Percentiles rank a stretch among this genome's conserved stretches.
phyloP scores from a whole-genome alignment of 35 echinoderm and acorn worm species.

The Ophiothrix spiculata region DNA sequence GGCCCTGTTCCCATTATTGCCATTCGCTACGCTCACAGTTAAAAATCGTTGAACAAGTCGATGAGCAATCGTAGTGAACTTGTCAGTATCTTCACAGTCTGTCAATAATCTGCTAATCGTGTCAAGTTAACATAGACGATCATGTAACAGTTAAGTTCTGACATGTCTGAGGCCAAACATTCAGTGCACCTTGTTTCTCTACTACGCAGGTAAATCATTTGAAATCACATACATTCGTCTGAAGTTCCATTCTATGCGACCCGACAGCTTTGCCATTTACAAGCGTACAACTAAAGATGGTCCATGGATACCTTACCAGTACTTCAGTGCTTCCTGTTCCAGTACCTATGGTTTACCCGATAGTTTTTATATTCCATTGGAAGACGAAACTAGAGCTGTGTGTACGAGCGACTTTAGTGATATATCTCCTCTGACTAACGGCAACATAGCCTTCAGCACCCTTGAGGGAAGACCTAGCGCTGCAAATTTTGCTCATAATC shows the following conservation, averaged over 20 bases:
- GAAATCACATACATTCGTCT: conserved; percentile 96
- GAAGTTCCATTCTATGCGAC: conserved; percentile 87
- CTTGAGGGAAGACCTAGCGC: conserved; percentile 85
- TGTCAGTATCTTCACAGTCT: too few relatives aligned
- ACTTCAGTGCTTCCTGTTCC: conserved; percentile 82
- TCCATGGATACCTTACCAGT: conserved; percentile 95
- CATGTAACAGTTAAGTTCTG: too few relatives aligned
- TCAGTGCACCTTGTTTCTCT: too few relatives aligned
- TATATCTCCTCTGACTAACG: conserved; percentile 90
- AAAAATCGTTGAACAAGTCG: too few relatives aligned
- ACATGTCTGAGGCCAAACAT: too few relatives aligned
- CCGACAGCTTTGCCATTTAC: conserved; percentile 96
- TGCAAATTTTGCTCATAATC: conserved; percentile 81
- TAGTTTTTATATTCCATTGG: conserved; percentile 34
- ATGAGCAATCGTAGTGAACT: too few relatives aligned
- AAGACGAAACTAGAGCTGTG: conserved; percentile 70
- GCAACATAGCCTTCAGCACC: conserved; percentile 97
- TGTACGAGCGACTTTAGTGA: conserved; percentile 92
- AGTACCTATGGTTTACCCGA: conserved; percentile 46
- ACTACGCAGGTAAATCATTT: conserved; percentile 81
- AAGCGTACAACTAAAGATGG: conserved; percentile 73
- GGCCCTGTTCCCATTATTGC: too few relatives aligned
- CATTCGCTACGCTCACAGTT: too few relatives aligned
- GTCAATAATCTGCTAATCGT: too few relatives aligned
- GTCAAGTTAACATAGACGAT: too few relatives aligned